These are phyloP conservation scores for Heloderma charlesbogerti DNA, from an alignment of 2,113 vertebrate genomes.

Conservation along the genomic window DNA sequence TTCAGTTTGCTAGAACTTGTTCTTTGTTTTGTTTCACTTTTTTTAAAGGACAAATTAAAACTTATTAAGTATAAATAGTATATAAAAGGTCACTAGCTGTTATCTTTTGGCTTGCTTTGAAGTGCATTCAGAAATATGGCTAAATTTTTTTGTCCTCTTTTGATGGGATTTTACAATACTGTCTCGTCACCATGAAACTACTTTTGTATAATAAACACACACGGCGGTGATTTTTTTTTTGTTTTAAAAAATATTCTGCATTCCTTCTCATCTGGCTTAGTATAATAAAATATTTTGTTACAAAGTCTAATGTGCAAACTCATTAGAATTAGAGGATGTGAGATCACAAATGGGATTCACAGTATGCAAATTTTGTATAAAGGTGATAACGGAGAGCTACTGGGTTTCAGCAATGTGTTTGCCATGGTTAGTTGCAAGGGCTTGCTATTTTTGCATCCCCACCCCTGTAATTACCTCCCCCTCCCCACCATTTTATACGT, in stretches of 20 bases:
- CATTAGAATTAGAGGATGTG: slow-evolving; percentile 72
- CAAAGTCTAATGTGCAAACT: slow-evolving; percentile 83
- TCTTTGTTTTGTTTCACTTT: slow-evolving; percentile 84
- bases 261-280: slow-evolving; percentile 81
- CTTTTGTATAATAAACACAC: slow-evolving; percentile 81
- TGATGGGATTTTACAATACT: slow-evolving; percentile 86
- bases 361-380: slow-evolving; percentile 81
- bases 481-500: slow-evolving; percentile 32
- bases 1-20: slow-evolving; percentile 89
- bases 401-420: slow-evolving; percentile 60
- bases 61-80: slow-evolving; percentile 86
- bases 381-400: slow-evolving; percentile 80
- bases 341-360: slow-evolving; percentile 77
- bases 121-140: slow-evolving; percentile 90
- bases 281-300: slow-evolving; percentile 85
- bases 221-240: slow-evolving; percentile 67
- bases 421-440: slow-evolving; percentile 59
- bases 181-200: slow-evolving; percentile 84
- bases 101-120: slow-evolving; percentile 87
- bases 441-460: slow-evolving; percentile 55
- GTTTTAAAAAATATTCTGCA: slow-evolving; percentile 86
- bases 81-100: slow-evolving; percentile 89
- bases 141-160: slow-evolving; percentile 82
- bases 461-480: slow-evolving; percentile 37
- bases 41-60: slow-evolving; percentile 94